Percentiles rank a stretch among this genome's conserved stretches.
Conservation (phyloP, 2,797 vertebrate genomes). For the Cossypha niveicapilla region DNA sequence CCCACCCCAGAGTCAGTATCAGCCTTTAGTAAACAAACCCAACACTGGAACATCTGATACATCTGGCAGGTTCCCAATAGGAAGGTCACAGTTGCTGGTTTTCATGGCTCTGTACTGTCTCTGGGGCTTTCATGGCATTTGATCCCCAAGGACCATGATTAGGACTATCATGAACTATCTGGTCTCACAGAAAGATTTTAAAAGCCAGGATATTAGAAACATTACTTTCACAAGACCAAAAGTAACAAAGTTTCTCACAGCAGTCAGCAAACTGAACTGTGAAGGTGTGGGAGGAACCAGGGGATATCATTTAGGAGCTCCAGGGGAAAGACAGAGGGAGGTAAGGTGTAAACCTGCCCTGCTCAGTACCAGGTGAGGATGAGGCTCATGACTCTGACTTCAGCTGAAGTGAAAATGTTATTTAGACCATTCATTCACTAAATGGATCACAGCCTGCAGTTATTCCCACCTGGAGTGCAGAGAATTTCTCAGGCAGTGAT, state of each 20-base stretch:
- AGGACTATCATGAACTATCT: background rate
- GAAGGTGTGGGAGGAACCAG: background rate
- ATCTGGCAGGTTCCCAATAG: background rate
- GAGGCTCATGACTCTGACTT: background rate
- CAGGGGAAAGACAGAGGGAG: background rate
- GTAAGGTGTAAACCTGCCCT: background rate
- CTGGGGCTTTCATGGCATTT: background rate
- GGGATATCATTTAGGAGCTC: background rate
- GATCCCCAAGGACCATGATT: background rate
- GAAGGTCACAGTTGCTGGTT: background rate
- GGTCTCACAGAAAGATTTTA: background rate
- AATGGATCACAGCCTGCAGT: background rate
- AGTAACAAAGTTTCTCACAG: background rate
- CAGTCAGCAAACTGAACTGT: background rate
- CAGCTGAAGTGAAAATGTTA: background rate
- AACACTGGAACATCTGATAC: background rate
- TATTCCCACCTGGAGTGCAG: background rate
- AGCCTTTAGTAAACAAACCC: background rate
- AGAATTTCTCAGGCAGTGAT: background rate
- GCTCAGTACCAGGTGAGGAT: background rate
- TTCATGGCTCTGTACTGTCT: background rate
- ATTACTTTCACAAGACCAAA: background rate
- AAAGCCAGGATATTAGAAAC: background rate
- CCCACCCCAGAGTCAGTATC: background rate
- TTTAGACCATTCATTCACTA: background rate